Conservation (phyloP, 2,888 invertebrate species). For the Eupithecia centaureata region DNA sequence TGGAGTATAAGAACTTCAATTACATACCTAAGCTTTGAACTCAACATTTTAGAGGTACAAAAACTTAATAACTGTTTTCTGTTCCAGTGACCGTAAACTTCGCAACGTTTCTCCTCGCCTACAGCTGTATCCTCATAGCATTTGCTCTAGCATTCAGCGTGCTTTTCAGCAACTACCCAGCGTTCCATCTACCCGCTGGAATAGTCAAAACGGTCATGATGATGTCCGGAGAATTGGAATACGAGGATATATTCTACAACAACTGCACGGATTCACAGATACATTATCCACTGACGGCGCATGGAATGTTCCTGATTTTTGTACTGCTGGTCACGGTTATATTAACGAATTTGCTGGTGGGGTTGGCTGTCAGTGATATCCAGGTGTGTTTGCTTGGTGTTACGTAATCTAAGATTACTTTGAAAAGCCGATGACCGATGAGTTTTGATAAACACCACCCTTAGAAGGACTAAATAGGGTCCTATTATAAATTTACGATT, state of each 20-base stretch:
- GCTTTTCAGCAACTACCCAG: constrained; percentile 89
- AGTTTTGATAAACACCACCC: no score
- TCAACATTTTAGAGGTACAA: no score
- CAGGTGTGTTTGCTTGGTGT: constrained; percentile 70
- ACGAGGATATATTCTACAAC: constrained; percentile 91
- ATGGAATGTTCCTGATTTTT: constrained; percentile 89
- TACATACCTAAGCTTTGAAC: no score
- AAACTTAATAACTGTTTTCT: not conserved
- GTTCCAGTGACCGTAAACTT: constrained; percentile 90
- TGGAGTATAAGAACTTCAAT: no score
- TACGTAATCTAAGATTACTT: not conserved
- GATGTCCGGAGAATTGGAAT: constrained; percentile 95
- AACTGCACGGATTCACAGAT: constrained; percentile 77
- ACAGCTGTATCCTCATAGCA: constrained; percentile 91
- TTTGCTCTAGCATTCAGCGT: constrained; percentile 93
- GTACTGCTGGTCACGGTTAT: constrained; percentile 92
- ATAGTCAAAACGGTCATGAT: constrained; percentile 92
- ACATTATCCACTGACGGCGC: constrained; percentile 88
- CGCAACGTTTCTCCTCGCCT: constrained; percentile 91
- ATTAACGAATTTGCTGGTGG: constrained; percentile 92
- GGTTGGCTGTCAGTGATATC: constrained; percentile 93
- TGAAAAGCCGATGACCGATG: no score
- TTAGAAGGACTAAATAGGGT: no score
- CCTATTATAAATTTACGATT: no score
- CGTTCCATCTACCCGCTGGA: constrained; percentile 87